Conservation (phyloP, 2,888 invertebrate genomes). For the Crepidodera aurea region DNA sequence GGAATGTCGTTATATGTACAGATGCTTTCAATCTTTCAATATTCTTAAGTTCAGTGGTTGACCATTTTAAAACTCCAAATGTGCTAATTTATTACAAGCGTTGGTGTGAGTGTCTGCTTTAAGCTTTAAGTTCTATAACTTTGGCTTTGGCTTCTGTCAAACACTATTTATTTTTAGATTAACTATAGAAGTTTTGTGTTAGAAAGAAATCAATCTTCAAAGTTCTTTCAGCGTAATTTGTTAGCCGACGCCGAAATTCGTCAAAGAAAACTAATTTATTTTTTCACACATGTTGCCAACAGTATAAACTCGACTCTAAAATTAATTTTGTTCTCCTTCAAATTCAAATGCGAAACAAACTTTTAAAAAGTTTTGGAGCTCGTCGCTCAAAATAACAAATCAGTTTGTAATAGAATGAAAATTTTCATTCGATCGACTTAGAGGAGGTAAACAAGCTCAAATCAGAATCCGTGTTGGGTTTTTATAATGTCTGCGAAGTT, state of each 20-base stretch:
- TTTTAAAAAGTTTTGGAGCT: slow-evolving; percentile 15
- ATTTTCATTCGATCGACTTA: slow-evolving; percentile 21
- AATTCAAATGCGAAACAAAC: slow-evolving; percentile 18
- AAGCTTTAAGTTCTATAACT: too few species aligned
- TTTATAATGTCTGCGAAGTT: slow-evolving; percentile 32
- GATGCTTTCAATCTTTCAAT: too few species aligned
- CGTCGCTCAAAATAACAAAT: slow-evolving; percentile 24
- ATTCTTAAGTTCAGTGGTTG: too few species aligned
- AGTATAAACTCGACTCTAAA: slow-evolving; percentile 10
- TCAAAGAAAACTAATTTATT: slow-evolving; percentile 16
- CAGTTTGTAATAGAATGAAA: slow-evolving; percentile 16
- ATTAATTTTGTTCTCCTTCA: slow-evolving; percentile 11
- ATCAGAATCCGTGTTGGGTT: slow-evolving; percentile 21
- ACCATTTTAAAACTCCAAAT: too few species aligned
- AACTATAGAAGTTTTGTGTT: too few species aligned
- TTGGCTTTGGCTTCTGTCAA: too few species aligned
- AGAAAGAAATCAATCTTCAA: neutral
- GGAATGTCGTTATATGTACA: too few species aligned
- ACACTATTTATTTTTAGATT: too few species aligned
- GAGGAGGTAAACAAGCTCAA: slow-evolving; percentile 31
- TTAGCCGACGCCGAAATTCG: neutral
- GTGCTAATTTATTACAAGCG: too few species aligned
- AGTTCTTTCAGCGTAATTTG: neutral
- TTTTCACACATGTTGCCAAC: slow-evolving; percentile 22
- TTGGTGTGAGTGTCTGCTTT: too few species aligned